Conservation (phyloP, 2,888 invertebrate genomes). For the Polylopha cassiicola region DNA sequence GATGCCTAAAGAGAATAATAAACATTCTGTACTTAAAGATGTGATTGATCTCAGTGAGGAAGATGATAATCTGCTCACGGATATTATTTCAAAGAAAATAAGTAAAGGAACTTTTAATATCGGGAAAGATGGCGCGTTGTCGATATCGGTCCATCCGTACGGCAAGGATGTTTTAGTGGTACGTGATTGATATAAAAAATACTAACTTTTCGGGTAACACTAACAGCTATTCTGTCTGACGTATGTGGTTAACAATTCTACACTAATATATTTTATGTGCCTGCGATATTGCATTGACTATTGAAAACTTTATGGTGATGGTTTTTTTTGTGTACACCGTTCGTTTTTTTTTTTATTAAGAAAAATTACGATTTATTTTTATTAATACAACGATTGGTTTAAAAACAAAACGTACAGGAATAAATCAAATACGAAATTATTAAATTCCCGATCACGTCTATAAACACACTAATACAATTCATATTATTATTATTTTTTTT, state of each 20-base stretch:
- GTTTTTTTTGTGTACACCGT: too few species aligned
- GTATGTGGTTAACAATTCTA: slow-evolving; percentile 6
- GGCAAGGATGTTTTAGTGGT: slow-evolving; percentile 55
- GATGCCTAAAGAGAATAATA: slow-evolving; percentile 58
- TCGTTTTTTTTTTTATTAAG: neutral
- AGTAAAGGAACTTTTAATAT: slow-evolving; percentile 58
- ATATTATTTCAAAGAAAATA: slow-evolving; percentile 57
- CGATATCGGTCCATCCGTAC: slow-evolving; percentile 62
- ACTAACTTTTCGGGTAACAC: slow-evolving; percentile 18
- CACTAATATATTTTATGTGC: neutral
- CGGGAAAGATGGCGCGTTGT: slow-evolving; percentile 66
- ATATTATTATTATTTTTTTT: too few species aligned
- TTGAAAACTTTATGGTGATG: slow-evolving; percentile 7
- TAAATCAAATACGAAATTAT: too few species aligned
- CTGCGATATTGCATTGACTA: slow-evolving; percentile 3
- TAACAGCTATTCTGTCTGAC: slow-evolving; percentile 11
- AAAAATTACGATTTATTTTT: neutral
- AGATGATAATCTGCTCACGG: slow-evolving; percentile 49
- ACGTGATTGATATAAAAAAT: slow-evolving; percentile 37
- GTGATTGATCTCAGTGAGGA: slow-evolving; percentile 66
- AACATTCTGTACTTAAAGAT: slow-evolving; percentile 55
- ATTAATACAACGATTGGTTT: too few species aligned
- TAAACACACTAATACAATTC: too few species aligned
- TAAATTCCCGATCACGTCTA: too few species aligned
- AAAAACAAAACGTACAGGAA: too few species aligned